Conservation (phyloP, 2,797 vertebrate genomes). For the Halcyon leucocephala region DNA sequence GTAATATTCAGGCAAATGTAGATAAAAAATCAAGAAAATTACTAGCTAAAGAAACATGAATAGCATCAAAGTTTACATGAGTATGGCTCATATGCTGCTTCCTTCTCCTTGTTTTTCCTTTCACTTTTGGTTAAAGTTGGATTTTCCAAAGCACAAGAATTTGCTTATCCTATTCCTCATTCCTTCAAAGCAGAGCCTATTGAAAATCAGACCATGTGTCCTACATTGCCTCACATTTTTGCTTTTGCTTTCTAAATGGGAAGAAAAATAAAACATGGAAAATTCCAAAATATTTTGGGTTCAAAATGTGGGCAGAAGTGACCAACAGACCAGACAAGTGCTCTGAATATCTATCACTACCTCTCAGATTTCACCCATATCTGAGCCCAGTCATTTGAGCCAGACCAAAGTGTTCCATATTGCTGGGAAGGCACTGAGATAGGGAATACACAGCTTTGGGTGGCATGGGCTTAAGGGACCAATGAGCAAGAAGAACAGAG, state of each 20-base stretch:
- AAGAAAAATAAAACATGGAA: slow-evolving; percentile 2
- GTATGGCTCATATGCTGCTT: background rate
- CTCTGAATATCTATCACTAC: background rate
- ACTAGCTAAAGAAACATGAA: background rate
- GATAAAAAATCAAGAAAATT: background rate
- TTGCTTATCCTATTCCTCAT: background rate
- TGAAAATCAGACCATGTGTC: background rate
- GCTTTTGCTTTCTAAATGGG: slow-evolving; percentile 16
- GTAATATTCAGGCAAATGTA: background rate
- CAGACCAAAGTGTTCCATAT: accelerated
- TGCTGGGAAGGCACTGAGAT: background rate
- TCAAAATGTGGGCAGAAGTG: background rate
- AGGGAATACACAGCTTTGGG: background rate
- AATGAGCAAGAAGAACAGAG: slow-evolving; percentile 1
- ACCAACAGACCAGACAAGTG: background rate
- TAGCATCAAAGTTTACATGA: background rate
- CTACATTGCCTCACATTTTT: background rate
- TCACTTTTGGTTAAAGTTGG: slow-evolving; percentile 7
- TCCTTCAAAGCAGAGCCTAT: background rate
- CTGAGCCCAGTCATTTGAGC: background rate
- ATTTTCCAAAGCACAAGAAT: slow-evolving; percentile 3
- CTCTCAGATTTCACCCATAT: background rate
- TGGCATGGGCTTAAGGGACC: background rate
- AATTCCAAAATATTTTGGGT: background rate
- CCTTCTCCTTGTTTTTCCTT: slow-evolving; percentile 23